phyloP scores from a whole-genome alignment of 1,140 invertebrate species.

The Panagrolaimus sp. region DNA sequence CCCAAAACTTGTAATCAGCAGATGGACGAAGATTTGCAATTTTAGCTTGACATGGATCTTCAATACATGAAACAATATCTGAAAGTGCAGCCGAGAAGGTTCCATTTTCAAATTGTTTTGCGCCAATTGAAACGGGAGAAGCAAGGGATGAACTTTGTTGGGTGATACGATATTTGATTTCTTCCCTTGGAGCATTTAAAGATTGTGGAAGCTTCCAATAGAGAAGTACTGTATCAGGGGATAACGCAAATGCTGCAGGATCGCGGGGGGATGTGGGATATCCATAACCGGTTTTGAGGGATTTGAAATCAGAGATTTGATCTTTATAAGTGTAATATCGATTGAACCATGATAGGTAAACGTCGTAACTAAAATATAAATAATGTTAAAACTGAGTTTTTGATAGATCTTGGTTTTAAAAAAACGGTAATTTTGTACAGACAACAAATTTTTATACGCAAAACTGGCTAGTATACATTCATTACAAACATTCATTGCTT shows the following conservation, averaged over 20 bases:
- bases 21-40: conserved; percentile 52
- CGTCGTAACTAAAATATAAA: conserved; percentile 51
- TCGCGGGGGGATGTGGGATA: conserved; percentile 52
- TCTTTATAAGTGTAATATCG: conserved; percentile 44
- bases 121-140: conserved; percentile 33
- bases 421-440: too few relatives aligned
- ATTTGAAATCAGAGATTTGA: conserved; percentile 36
- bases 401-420: too few relatives aligned
- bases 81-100: conserved; percentile 36
- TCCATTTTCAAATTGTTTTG: conserved; percentile 29
- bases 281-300: conserved; percentile 48
- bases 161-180: conserved; percentile 50
- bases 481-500: too few relatives aligned
- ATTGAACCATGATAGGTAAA: conserved; percentile 52
- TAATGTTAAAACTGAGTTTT: too few relatives aligned
- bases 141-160: conserved; percentile 34
- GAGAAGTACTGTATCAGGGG: conserved; percentile 53
- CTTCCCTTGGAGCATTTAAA: conserved; percentile 49
- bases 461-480: too few relatives aligned
- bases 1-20: conserved; percentile 56
- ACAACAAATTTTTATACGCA: too few relatives aligned
- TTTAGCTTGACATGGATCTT: conserved; percentile 53
- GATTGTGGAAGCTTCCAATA: conserved; percentile 50
- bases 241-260: conserved; percentile 39
- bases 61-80: conserved; percentile 46